Evolutionary conservation across 2,888 invertebrate species (phyloP).

Genomic region (Norana najaformis): DNA sequence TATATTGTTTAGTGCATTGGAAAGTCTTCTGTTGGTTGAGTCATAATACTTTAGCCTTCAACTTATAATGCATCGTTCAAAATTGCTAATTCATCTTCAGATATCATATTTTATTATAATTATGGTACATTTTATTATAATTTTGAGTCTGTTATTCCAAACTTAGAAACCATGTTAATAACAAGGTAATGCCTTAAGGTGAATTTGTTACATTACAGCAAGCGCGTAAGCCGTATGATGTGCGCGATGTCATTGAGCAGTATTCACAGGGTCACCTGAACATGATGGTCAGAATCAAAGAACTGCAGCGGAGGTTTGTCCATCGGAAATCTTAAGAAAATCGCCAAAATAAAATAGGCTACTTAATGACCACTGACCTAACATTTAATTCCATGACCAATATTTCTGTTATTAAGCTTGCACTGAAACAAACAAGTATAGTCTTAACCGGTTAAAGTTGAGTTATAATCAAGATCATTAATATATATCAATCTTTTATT

Average conservation of each 20-base stretch:
- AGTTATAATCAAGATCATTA: too few species aligned
- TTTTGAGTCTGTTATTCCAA: too few species aligned
- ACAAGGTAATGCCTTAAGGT: background rate
- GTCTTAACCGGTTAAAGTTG: too few species aligned
- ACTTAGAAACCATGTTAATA: too few species aligned
- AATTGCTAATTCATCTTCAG: too few species aligned
- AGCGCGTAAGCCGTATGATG: constrained; percentile 82
- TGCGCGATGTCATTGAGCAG: constrained; percentile 82
- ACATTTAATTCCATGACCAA: too few species aligned
- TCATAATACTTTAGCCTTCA: background rate
- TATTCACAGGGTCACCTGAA: constrained; percentile 84
- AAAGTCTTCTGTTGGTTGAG: background rate
- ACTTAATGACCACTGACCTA: too few species aligned
- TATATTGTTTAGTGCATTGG: background rate
- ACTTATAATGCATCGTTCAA: background rate
- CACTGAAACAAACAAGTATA: too few species aligned
- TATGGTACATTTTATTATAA: background rate
- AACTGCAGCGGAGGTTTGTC: constrained; percentile 64
- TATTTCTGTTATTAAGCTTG: background rate
- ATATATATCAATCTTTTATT: too few species aligned
- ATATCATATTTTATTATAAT: background rate
- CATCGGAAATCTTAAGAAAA: background rate
- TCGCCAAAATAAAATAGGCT: background rate
- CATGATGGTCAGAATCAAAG: constrained; percentile 85
- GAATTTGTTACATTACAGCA: constrained; percentile 64